Conservation (phyloP, 2,797 vertebrate genomes). For the Gymnopithys bicolor region DNA sequence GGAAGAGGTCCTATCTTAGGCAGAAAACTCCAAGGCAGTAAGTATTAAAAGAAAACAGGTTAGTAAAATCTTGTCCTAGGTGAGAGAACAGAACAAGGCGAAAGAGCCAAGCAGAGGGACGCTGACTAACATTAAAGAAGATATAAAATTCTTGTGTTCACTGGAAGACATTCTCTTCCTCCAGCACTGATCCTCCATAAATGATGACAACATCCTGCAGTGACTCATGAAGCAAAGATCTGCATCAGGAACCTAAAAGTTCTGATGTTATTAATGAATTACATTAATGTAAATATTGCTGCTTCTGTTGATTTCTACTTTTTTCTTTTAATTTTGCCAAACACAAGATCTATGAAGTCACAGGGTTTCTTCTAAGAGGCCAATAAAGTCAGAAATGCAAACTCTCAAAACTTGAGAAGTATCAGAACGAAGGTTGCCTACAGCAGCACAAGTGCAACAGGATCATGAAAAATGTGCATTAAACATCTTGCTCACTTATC, state of each 20-base stretch:
- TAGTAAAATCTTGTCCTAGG: not conserved
- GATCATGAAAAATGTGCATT: not conserved
- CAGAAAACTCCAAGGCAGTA: not conserved
- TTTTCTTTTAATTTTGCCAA: not conserved
- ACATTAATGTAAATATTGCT: not conserved
- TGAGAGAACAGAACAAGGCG: not conserved
- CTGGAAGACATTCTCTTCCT: not conserved
- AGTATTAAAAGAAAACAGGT: not conserved
- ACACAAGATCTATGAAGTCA: not conserved
- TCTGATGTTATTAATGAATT: not conserved
- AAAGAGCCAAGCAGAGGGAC: not conserved
- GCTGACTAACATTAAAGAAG: not conserved
- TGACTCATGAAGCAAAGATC: not conserved
- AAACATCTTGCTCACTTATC: not conserved
- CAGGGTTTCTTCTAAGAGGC: not conserved
- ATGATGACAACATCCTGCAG: not conserved
- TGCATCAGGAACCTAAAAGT: not conserved
- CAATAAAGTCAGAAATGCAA: not conserved
- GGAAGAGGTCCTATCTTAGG: not conserved
- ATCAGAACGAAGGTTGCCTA: not conserved
- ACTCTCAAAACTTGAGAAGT: not conserved
- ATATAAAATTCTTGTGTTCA: not conserved
- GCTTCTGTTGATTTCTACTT: not conserved
- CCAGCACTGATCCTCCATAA: not conserved
- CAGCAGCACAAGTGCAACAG: not conserved